phyloP scores from a whole-genome alignment of 2,888 invertebrate species.

The Drosophila stalkeri region DNA sequence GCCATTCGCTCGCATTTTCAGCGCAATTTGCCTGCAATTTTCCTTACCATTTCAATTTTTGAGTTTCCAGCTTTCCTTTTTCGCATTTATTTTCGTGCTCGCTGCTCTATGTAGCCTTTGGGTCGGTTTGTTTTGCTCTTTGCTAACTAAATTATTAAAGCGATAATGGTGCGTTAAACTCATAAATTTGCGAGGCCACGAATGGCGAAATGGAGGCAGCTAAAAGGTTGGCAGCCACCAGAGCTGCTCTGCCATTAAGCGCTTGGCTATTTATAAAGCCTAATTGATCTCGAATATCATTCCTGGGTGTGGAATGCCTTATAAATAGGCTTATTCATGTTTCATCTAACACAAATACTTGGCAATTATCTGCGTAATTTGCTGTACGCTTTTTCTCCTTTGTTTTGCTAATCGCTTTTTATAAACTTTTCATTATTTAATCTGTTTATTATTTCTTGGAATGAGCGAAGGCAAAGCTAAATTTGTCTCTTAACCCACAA shows the following conservation, averaged over 20 bases:
- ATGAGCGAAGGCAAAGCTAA: slow-evolving; percentile 21
- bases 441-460: slow-evolving; percentile 23
- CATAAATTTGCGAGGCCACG: slow-evolving; percentile 60
- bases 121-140: slow-evolving; percentile 31
- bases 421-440: slow-evolving; percentile 60
- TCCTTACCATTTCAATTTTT: slow-evolving; percentile 24
- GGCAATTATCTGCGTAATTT: slow-evolving; percentile 36
- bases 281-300: slow-evolving; percentile 51
- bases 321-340: slow-evolving; percentile 4
- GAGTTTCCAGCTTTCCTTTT: slow-evolving; percentile 5
- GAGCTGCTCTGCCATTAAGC: slow-evolving; percentile 47
- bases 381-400: slow-evolving; percentile 14
- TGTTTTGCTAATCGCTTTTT: slow-evolving; percentile 52
- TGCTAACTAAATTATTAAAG: slow-evolving; percentile 71
- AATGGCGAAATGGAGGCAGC: slow-evolving; percentile 33
- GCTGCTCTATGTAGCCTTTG: slow-evolving; percentile 16
- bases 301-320: neutral
- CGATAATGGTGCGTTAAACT: slow-evolving; percentile 71
- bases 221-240: slow-evolving; percentile 37
- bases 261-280: slow-evolving; percentile 40
- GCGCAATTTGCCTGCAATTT: slow-evolving; percentile 58
- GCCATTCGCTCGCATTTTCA: slow-evolving; percentile 29
- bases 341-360: neutral
- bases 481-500: slow-evolving; percentile 25
- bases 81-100: slow-evolving; percentile 14